A percentile compares a stretch with the other conserved stretches of the same genome.
Conservation (phyloP, 2,888 invertebrate genomes). For the Drosophila colorata region DNA sequence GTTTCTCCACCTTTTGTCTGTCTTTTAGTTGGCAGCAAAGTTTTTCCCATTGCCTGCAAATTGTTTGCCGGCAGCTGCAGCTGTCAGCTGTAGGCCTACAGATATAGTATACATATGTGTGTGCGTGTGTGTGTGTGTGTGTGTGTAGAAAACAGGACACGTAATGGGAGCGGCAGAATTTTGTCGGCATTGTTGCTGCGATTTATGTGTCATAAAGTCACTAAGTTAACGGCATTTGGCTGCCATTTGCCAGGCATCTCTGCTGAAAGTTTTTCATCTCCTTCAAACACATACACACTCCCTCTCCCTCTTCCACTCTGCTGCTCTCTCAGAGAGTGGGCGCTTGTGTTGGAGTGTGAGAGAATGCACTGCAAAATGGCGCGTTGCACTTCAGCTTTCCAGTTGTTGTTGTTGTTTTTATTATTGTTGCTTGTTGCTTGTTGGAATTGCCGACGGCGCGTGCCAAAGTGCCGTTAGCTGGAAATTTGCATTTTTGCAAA, state of each 20-base stretch:
- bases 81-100: conserved; percentile 52
- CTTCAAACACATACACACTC: conserved; percentile 7
- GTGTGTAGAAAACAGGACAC: conserved; percentile 44
- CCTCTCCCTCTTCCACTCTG: background rate
- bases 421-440: conserved; percentile 21
- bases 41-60: conserved; percentile 36
- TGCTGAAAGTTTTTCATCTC: conserved; percentile 35
- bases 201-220: conserved; percentile 85
- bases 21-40: conserved; percentile 40
- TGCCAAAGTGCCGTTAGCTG: conserved; percentile 78
- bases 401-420: conserved; percentile 36
- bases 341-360: conserved; percentile 12
- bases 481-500: conserved; percentile 80
- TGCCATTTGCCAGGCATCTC: conserved; percentile 69
- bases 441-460: conserved; percentile 63
- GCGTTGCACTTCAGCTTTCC: conserved; percentile 52
- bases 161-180: conserved; percentile 41
- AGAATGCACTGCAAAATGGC: conserved; percentile 53
- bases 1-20: conserved; percentile 35
- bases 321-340: background rate
- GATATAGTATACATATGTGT: conserved; percentile 3
- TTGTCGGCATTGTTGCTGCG: conserved; percentile 64
- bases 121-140: conserved; percentile 7
- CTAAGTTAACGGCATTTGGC: conserved; percentile 79
- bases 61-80: conserved; percentile 43